These are phyloP conservation scores for Lacerta viridis DNA, from an alignment of 2,797 vertebrate genomes.

Conservation along the genomic window DNA sequence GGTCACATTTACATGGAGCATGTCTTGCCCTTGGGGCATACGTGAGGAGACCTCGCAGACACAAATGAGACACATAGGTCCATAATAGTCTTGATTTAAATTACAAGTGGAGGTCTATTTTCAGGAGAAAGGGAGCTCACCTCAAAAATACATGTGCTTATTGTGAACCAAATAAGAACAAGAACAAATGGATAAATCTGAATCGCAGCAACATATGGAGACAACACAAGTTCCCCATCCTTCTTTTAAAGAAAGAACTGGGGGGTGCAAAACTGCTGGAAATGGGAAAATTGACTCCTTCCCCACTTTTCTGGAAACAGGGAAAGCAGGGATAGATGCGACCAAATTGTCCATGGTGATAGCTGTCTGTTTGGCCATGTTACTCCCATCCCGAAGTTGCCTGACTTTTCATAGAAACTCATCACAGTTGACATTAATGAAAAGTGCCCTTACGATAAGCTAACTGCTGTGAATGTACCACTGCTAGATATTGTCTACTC, in stretches of 20 bases:
- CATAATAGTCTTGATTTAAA: neutral
- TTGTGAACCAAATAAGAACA: neutral
- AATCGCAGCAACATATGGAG: neutral
- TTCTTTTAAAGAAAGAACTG: neutral
- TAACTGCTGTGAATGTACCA: neutral
- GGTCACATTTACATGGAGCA: neutral
- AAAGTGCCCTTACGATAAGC: neutral
- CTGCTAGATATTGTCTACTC: neutral
- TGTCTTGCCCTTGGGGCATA: neutral
- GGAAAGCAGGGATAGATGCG: neutral
- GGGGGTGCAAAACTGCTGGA: no score
- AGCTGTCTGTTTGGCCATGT: no score
- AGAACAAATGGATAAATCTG: neutral
- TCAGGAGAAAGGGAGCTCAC: neutral
- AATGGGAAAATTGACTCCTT: no score
- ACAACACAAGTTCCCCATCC: neutral
- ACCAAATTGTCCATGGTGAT: neutral
- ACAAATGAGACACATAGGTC: neutral
- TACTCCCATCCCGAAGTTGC: neutral
- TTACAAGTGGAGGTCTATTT: neutral
- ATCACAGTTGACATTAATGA: slow-evolving; percentile 7
- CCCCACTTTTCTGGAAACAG: neutral
- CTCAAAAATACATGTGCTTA: neutral
- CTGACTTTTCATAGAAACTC: slow-evolving; percentile 13
- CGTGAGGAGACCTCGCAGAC: neutral